These are phyloP conservation scores for Chloromyia formosa DNA, from an alignment of 2,888 invertebrate species.

Conservation along the genomic window DNA sequence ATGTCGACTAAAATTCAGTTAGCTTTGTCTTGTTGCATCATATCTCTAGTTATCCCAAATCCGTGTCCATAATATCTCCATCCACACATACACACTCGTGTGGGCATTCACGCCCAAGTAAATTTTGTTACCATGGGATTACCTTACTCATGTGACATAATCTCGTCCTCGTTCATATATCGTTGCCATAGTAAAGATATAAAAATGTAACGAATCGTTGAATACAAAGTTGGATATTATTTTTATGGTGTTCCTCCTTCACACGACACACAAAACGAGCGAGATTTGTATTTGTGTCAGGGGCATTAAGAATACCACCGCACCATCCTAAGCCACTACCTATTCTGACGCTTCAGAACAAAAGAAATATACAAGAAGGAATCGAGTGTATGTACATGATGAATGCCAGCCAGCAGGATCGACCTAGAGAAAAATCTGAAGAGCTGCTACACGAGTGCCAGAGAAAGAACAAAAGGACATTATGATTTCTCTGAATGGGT, in stretches of 20 bases:
- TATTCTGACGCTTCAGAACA: no score
- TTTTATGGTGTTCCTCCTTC: constrained; percentile 24
- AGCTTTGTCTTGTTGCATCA: no score
- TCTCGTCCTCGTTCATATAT: constrained; percentile 2
- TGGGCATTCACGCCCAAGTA: constrained; percentile 22
- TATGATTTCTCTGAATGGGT: constrained; percentile 17
- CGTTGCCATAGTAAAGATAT: constrained; percentile 21
- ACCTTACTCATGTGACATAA: constrained; percentile 39
- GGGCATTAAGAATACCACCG: constrained; percentile 9
- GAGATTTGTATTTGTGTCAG: constrained; percentile 13
- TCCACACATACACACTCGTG: no score
- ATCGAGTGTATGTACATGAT: no score
- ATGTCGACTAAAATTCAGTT: no score
- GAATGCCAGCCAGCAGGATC: not conserved
- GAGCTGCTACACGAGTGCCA: not conserved
- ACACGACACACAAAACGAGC: no score
- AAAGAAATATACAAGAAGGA: no score
- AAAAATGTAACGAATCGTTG: constrained; percentile 41
- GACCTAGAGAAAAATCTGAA: not conserved
- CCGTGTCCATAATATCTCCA: no score
- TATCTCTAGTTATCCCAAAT: no score
- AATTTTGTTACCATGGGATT: constrained; percentile 39
- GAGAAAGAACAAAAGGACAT: not conserved
- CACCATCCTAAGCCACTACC: no score
- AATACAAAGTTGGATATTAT: constrained; percentile 42